Percentiles rank a stretch among this genome's conserved stretches.
Evolutionary conservation across 2,888 invertebrate species (phyloP).

Genomic region (Nomada fucata): DNA sequence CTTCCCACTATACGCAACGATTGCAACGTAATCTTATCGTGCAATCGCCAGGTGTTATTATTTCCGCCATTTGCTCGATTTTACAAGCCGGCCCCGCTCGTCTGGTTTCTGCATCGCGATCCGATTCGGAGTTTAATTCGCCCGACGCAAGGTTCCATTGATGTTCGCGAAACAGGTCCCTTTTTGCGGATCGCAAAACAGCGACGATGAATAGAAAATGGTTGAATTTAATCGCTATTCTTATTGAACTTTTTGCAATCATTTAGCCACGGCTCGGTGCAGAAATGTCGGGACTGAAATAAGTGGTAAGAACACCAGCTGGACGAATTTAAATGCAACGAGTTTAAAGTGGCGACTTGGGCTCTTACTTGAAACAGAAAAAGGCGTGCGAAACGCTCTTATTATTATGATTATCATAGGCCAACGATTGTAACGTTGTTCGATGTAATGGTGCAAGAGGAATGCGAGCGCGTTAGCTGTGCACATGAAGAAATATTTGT

Average conservation of each 20-base stretch:
- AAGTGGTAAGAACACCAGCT: not conserved
- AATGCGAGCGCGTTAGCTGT: slow-evolving; percentile 18
- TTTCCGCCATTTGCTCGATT: slow-evolving; percentile 28
- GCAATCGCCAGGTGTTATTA: slow-evolving; percentile 35
- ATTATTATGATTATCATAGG: slow-evolving; percentile 35
- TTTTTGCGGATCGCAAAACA: not conserved
- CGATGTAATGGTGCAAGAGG: slow-evolving; percentile 12
- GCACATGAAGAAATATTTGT: slow-evolving; percentile 21
- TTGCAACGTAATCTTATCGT: slow-evolving; percentile 41
- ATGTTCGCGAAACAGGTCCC: not conserved
- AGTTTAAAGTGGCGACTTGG: not conserved
- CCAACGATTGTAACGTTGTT: slow-evolving; percentile 28
- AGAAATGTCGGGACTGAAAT: slow-evolving; percentile 14
- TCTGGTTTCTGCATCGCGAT: not conserved
- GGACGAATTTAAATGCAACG: slow-evolving; percentile 30
- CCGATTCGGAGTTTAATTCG: slow-evolving; percentile 25
- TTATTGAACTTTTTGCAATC: not conserved
- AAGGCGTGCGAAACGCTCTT: not conserved
- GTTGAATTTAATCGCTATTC: not conserved
- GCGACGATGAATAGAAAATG: not conserved
- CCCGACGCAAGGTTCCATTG: not conserved
- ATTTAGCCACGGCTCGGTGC: not conserved
- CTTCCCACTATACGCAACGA: slow-evolving; percentile 39
- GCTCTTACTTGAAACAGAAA: not conserved
- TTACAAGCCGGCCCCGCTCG: slow-evolving; percentile 9